These are phyloP conservation scores for Galagoides demidoff DNA, from an alignment of 2,797 vertebrate species.

Conservation along the genomic window DNA sequence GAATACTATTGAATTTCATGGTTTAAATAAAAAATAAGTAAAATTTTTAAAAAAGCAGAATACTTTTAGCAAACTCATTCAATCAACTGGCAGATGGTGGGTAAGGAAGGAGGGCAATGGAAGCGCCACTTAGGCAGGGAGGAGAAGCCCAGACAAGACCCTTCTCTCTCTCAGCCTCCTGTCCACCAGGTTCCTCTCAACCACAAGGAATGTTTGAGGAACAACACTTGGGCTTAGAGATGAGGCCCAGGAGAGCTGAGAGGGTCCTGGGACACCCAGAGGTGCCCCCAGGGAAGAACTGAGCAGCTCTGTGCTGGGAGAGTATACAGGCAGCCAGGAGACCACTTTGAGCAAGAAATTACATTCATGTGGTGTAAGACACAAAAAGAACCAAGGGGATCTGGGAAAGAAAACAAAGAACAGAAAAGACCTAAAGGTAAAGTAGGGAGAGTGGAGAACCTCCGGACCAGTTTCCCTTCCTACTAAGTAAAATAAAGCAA, in stretches of 20 bases:
- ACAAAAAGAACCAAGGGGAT: not conserved
- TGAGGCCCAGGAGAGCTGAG: not conserved
- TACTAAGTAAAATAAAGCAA: not conserved
- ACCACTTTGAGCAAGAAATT: not conserved
- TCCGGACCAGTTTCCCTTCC: not conserved
- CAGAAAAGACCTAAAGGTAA: not conserved
- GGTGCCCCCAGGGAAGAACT: not conserved
- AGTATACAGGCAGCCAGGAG: not conserved
- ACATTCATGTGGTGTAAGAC: not conserved
- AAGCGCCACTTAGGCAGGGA: fast-evolving
- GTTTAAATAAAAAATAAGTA: not conserved
- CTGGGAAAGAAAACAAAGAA: not conserved
- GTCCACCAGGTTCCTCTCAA: not conserved
- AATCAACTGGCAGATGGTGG: too few relatives aligned
- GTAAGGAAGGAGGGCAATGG: not conserved
- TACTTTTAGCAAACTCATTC: not conserved
- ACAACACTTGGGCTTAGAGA: fast-evolving
- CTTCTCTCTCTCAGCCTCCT: not conserved
- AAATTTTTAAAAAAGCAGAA: not conserved
- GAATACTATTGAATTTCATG: not conserved
- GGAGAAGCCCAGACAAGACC: not conserved
- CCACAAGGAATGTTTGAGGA: too few relatives aligned
- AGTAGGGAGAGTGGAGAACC: too few relatives aligned
- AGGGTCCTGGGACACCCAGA: not conserved
- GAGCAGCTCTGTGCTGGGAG: too few relatives aligned